A percentile compares a stretch with the other conserved stretches of the same genome.
Conservation (phyloP, 2,113 vertebrate species). For the Lonchura striata region DNA sequence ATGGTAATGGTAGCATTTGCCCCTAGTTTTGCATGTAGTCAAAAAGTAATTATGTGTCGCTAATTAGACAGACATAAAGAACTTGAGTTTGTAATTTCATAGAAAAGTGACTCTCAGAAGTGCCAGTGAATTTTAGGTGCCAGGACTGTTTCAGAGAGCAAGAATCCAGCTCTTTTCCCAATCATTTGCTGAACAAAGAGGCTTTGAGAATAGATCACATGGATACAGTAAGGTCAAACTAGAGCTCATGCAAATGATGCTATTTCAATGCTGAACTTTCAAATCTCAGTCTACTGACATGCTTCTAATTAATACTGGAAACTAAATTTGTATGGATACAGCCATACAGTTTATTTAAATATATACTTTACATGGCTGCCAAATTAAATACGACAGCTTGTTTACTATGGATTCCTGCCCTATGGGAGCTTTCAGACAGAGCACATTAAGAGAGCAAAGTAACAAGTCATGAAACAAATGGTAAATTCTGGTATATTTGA, state of each 20-base stretch:
- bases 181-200: not conserved
- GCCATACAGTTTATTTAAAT: not conserved
- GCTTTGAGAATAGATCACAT: not conserved
- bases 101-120: not conserved
- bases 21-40: not conserved
- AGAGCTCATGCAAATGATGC: not conserved
- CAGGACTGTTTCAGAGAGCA: not conserved
- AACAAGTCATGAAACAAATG: not conserved
- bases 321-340: not conserved
- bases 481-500: not conserved
- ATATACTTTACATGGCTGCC: not conserved
- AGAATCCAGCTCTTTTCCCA: not conserved
- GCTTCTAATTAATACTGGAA: not conserved
- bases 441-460: slow-evolving; percentile 7
- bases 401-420: slow-evolving; percentile 13
- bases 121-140: not conserved
- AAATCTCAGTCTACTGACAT: not conserved
- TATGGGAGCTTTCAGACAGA: slow-evolving; percentile 35
- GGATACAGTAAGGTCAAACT: not conserved
- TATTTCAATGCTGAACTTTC: not conserved
- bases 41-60: fast-evolving
- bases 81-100: not conserved
- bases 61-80: not conserved
- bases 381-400: slow-evolving; percentile 35
- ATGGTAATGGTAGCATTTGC: not conserved